Base-by-base conservation (phyloP, 2,888 invertebrate species). In the Chorisops tibialis region DNA sequence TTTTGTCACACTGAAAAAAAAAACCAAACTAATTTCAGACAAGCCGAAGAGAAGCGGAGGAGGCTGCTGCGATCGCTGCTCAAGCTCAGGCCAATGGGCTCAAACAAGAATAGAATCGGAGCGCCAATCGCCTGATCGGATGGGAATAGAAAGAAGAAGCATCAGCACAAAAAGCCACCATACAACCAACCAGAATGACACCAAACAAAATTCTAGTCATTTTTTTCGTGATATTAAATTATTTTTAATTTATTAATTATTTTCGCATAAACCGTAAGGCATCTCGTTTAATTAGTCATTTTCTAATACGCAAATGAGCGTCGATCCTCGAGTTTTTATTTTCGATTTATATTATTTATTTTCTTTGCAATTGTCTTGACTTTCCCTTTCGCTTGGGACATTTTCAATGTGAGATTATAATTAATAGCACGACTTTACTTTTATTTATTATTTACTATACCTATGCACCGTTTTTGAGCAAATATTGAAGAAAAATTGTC, bases 31-130 rank as follows among this genome's bases (percentile, higher is more conserved):
- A 30, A 30, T 74, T 82, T 79, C 80, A 85, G 84, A 76, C 84
- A 79, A 76, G 84, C 77, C 68, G 84, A 69, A 80, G 83, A 61
- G 84, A 83, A 70, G 80, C 80, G 18, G 76, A 77, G 66, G 65
- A 79, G 52, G 80, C 79, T 70, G 73, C 76, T 62, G 21, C 56
- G n/a, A 18, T 56, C 41, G 79, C 80, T 24, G 79, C 81, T 56
- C 74, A 73, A 60, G 80, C 83, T 62, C 84, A 84, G 69, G 81
- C 84, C 63, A 85, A 84, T 70, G 85, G 85, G 58, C 79, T 84
- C 64, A 85, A 85, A 72, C 81, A 84, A 74, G 85, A 85, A 67
- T 85, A 81, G 43, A 43, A 43, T 43, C 41, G n/a, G 12, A 41
- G 11, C 11, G 37, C 11, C 7, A 41, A 41, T 3, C 12, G 14